A percentile compares a stretch with the other conserved stretches of the same genome.
Evolutionary conservation across 2,113 vertebrate species (phyloP).

Genomic region (Petroica traversi): DNA sequence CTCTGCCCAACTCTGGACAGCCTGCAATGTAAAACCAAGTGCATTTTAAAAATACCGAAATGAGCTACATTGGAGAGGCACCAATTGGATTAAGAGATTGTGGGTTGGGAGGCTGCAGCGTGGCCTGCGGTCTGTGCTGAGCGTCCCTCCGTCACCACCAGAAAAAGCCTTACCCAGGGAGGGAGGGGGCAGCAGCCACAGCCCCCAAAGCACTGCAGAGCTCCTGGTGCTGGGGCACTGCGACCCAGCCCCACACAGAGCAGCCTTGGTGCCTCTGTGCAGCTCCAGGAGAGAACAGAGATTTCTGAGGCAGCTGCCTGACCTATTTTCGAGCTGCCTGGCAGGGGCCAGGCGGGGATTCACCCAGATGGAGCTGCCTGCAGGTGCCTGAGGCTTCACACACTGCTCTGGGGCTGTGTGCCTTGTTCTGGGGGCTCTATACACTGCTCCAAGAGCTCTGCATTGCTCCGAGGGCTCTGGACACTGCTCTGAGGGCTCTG

Average conservation of each 20-base stretch:
- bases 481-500: neutral
- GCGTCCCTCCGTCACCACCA: neutral
- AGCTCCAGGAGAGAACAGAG: neutral
- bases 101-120: neutral
- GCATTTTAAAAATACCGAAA: conserved; percentile 46
- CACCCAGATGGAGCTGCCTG: neutral
- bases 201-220: neutral
- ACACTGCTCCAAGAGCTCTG: neutral
- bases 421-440: neutral
- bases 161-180: conserved; percentile 10
- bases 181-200: neutral
- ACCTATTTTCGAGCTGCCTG: neutral
- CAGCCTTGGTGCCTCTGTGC: neutral
- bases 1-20: conserved; percentile 36
- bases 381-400: neutral
- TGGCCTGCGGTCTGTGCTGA: rapidly evolving
- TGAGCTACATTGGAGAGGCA: conserved; percentile 14
- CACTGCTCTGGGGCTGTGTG: neutral
- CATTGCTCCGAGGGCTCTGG: neutral
- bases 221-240: neutral
- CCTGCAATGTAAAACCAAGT: conserved; percentile 65
- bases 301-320: neutral
- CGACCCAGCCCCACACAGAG: neutral
- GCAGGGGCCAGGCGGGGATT: neutral
- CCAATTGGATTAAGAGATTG: conserved; percentile 49